Evolutionary conservation across 1,140 invertebrate species (phyloP).

Genomic region (Megathymus violae): DNA sequence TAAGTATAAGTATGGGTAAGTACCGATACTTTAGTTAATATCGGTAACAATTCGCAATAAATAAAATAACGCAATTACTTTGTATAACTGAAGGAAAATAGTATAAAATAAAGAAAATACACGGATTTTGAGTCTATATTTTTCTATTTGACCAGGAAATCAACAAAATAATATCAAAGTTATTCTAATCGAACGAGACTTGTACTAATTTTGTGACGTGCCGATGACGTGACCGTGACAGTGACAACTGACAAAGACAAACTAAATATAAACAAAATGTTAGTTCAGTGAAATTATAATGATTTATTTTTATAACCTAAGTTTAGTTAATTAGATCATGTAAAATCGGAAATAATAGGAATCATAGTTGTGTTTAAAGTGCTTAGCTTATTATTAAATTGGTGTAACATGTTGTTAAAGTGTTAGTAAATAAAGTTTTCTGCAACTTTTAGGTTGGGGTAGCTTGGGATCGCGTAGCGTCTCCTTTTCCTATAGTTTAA

Average conservation of each 20-base stretch:
- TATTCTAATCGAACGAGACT: too few species aligned
- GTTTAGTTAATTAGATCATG: background rate
- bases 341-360: background rate
- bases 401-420: too few species aligned
- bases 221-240: background rate
- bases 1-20: too few species aligned
- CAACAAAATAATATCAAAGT: too few species aligned
- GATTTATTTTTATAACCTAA: background rate
- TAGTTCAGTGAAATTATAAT: background rate
- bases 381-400: too few species aligned
- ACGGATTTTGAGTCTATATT: too few species aligned
- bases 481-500: background rate
- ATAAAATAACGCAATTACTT: too few species aligned
- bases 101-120: too few species aligned
- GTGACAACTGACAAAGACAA: constrained; percentile 20
- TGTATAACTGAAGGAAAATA: too few species aligned
- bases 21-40: too few species aligned
- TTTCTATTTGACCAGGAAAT: too few species aligned
- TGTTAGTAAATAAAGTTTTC: background rate
- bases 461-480: background rate
- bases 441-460: background rate
- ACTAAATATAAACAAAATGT: constrained; percentile 13
- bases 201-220: background rate
- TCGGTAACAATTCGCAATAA: too few species aligned
- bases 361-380: background rate